Conservation (phyloP, 2,797 vertebrate species). For the Sebastiscus albofasciatus region DNA sequence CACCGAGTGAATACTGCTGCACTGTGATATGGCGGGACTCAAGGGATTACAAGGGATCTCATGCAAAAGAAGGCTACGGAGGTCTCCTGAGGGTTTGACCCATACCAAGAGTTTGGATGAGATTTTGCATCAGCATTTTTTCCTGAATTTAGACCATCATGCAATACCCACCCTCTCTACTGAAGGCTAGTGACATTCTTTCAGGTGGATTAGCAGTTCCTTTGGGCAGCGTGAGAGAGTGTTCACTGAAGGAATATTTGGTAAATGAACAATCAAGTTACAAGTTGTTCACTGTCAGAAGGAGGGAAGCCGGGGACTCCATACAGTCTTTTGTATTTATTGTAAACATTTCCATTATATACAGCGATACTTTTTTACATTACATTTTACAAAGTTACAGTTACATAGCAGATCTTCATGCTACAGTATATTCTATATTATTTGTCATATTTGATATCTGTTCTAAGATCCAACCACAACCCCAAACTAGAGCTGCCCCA, state of each 20-base stretch:
- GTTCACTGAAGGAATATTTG: not conserved
- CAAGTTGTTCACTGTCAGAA: not conserved
- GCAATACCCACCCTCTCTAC: not conserved
- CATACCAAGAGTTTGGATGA: not conserved
- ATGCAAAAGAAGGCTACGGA: not conserved
- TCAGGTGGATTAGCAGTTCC: not conserved
- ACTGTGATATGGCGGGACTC: conserved; percentile 23
- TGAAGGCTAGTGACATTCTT: not conserved
- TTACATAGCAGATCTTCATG: not conserved
- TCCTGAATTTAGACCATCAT: not conserved
- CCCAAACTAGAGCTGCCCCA: not conserved
- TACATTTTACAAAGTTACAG: not conserved
- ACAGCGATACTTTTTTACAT: not conserved
- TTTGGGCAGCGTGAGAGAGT: not conserved
- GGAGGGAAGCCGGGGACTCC: not conserved
- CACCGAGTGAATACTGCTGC: conserved; percentile 26
- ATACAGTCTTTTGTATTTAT: not conserved
- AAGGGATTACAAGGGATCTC: conserved; percentile 34
- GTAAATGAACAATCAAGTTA: not conserved
- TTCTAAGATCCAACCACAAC: not conserved
- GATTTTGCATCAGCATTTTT: not conserved
- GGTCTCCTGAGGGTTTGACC: conserved; percentile 10
- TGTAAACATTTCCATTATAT: not conserved
- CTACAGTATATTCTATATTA: not conserved
- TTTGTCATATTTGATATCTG: not conserved